Conservation (phyloP, 1,140 invertebrate species). For the Drosophila biarmipes region DNA sequence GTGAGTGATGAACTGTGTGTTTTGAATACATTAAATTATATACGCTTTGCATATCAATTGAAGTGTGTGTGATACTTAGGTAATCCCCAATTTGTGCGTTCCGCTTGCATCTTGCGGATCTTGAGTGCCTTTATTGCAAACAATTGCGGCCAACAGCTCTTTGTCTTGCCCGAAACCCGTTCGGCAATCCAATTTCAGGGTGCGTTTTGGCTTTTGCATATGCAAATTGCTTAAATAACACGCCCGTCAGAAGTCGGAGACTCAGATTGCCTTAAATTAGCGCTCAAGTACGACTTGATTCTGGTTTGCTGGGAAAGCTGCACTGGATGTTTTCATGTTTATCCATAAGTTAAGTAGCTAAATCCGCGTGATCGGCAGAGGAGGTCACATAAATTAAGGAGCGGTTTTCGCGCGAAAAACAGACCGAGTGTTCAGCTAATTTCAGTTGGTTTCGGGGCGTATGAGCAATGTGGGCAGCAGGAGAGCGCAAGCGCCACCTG, state of each 20-base stretch:
- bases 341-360: slow-evolving; percentile 55
- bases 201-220: slow-evolving; percentile 58
- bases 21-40: not conserved
- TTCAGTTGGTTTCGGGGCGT: slow-evolving; percentile 38
- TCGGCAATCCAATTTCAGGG: slow-evolving; percentile 39
- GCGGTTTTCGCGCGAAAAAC: slow-evolving; percentile 27
- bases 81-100: slow-evolving; percentile 30
- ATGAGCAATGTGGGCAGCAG: slow-evolving; percentile 49
- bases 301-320: slow-evolving; percentile 46
- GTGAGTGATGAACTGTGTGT: slow-evolving; percentile 20
- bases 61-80: slow-evolving; percentile 20
- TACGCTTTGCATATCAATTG: slow-evolving; percentile 44
- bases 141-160: slow-evolving; percentile 22
- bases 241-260: slow-evolving; percentile 37
- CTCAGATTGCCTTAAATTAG: slow-evolving; percentile 66
- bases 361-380: slow-evolving; percentile 38
- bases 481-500: slow-evolving; percentile 17
- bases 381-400: slow-evolving; percentile 69
- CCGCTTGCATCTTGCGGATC: slow-evolving; percentile 5
- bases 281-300: slow-evolving; percentile 75
- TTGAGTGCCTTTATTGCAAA: slow-evolving; percentile 14
- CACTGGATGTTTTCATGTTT: slow-evolving; percentile 29
- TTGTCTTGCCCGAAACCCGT: slow-evolving; percentile 32
- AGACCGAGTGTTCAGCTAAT: slow-evolving; percentile 7
- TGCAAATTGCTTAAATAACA: slow-evolving; percentile 65